Percentiles rank a stretch among this genome's conserved stretches.
phyloP scores from a whole-genome alignment of 2,888 invertebrate genomes.

The Sinodicranocentrus sp. region DNA sequence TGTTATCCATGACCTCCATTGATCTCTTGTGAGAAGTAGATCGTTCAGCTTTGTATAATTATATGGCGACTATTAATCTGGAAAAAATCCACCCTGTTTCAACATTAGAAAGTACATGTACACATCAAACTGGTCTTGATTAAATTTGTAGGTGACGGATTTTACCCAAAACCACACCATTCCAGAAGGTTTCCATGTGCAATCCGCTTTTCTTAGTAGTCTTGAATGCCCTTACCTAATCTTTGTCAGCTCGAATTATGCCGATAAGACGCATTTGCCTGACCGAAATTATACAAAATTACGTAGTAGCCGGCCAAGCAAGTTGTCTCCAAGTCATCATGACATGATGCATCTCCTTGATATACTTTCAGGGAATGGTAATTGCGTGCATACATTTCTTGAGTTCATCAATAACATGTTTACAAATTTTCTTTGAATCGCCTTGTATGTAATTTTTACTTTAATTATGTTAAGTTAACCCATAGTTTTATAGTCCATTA shows the following conservation, averaged over 20 bases:
- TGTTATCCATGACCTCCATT: conserved; percentile 59
- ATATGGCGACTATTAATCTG: background rate
- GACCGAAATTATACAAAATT: background rate
- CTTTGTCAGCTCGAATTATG: background rate
- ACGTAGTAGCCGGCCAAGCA: no score
- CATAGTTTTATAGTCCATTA: no score
- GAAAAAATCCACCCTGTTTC: conserved; percentile 37
- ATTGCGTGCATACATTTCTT: background rate
- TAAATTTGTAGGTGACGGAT: background rate
- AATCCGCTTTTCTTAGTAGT: background rate
- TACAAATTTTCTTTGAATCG: background rate
- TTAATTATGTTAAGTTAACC: no score
- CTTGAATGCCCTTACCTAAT: conserved; percentile 9
- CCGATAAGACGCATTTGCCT: conserved; percentile 8
- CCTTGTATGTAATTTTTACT: no score
- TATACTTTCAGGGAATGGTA: background rate
- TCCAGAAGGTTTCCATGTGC: conserved; percentile 26
- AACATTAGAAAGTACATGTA: background rate
- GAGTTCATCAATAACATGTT: background rate
- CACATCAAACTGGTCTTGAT: background rate
- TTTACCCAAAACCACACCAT: background rate
- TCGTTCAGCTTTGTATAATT: conserved; percentile 18
- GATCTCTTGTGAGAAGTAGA: conserved; percentile 44
- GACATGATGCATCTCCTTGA: background rate
- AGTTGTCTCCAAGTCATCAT: background rate